A percentile compares a stretch with the other conserved stretches of the same genome.
phyloP scores from a whole-genome alignment of 1,140 invertebrate species.

The Cyclina sinensis region DNA sequence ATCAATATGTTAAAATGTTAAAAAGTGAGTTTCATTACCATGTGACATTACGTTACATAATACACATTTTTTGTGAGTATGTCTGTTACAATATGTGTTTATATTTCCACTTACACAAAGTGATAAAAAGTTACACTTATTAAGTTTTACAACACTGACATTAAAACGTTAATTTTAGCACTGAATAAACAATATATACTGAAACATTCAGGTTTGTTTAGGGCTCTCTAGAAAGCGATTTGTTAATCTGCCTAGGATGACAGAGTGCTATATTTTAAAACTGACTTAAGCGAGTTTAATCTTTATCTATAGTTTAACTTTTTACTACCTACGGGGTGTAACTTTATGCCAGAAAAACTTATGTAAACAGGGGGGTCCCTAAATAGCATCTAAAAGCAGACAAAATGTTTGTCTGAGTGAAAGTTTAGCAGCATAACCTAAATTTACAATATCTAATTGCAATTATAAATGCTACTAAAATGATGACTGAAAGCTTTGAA shows the following conservation, averaged over 20 bases:
- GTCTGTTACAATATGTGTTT: neutral
- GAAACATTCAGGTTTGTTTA: neutral
- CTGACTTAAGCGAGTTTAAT: neutral
- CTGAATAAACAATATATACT: slow-evolving; percentile 12
- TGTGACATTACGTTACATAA: neutral
- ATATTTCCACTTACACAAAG: neutral
- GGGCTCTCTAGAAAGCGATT: neutral
- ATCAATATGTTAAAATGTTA: slow-evolving; percentile 31
- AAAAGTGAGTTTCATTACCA: slow-evolving; percentile 10
- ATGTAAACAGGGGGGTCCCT: neutral
- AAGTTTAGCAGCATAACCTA: neutral
- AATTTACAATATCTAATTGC: slow-evolving; percentile 18
- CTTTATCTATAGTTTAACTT: neutral
- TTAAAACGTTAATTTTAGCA: slow-evolving; percentile 13
- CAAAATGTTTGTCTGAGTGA: neutral
- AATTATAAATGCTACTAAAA: neutral
- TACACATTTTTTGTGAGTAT: slow-evolving; percentile 25
- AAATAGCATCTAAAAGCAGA: slow-evolving; percentile 22
- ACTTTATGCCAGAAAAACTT: neutral
- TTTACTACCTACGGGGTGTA: neutral
- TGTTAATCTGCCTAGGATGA: slow-evolving; percentile 18
- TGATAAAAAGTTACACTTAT: slow-evolving; percentile 21
- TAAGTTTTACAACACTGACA: slow-evolving; percentile 8
- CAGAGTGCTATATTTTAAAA: neutral
- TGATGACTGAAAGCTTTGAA: slow-evolving; percentile 20